Base-by-base conservation (phyloP, 2,797 vertebrate genomes). In the Sparus aurata region DNA sequence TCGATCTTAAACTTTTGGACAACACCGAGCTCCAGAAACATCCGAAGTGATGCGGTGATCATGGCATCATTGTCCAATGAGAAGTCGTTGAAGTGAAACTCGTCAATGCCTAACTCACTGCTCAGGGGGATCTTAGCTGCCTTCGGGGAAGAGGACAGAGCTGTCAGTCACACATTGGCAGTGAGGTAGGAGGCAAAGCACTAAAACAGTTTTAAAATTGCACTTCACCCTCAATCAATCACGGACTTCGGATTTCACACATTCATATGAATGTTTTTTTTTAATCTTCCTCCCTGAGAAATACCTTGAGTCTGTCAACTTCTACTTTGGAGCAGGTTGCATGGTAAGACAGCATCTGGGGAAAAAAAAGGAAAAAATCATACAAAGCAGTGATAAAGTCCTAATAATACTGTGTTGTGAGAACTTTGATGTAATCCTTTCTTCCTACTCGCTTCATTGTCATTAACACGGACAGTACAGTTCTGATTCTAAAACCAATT, bases 1-100 rank as follows among this genome's bases (percentile, higher is more conserved):
- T 96, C 95, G 58, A 96, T 96, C 90, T 96, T 96, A 87, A 96
- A 96, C 86, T 95, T 96, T 74, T 96, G 96, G 63, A 96, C 94
- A 0, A 92, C 95, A 15, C 95, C 94, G 1, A 96, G 94, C 80
- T 96, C 96, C 84, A 94, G 85, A 87, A 96, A 96, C 95, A 96
- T 96, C 73, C 95, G 88, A 11, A 96, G 94, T 10, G 96, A 96
- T 0, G 96, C 95, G 0, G 95, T 96, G 78, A 96, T 96, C 96
- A 96, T 96, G 86, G 94, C 96, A 1, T 96, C 95, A 22, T 90
- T 95, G 92, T 96, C 95, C 89, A 96, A 80, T 52, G 96, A 95
- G 88, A 96, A 96, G 89, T 96, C 95, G 25, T 95, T 96, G 89
- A 96, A 96, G 86, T 95, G 89, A 80, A 96, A 95, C 88, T 95